Base-by-base conservation (phyloP, 2,888 invertebrate genomes). In the Lasioglossum calceatum region DNA sequence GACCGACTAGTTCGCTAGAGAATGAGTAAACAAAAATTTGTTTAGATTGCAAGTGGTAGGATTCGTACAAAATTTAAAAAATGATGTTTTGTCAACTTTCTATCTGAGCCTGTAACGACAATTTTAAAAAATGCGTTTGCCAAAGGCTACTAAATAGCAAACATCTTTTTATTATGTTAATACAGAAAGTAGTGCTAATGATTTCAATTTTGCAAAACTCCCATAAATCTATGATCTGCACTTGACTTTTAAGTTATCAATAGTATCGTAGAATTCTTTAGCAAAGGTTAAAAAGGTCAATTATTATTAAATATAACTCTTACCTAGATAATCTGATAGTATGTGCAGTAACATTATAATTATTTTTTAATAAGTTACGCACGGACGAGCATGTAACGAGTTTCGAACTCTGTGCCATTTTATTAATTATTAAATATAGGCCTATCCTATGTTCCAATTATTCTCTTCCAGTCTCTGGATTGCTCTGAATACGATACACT, bases 401-500 rank as follows among this genome's bases (percentile, higher is more conserved):
- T 79, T 91, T 92, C n/a, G 89, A 87, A 76, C 87, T 91, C 79
- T 92, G 93, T 44, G 93, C 91, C 93, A 93, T 93, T 79, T 83
- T 91, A 67, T 32, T 74, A 75, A 50, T 23, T 36, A 54, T 58
- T 44, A 36, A 58, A 58, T 64, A 16, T 58, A 27, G 4, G 2
- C 16, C 8, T 47, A n/a, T 50, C 27, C n/a, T 50, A 76, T 14
- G 19, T 54, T 16, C 16, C 39, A 76, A 81, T 64, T 23, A 23
- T 58, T 61, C 72, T 77, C n/a, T 32, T 64, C 71, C 80, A 85
- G 16, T 58, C 14, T 19, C 71, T 75, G 50, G 71, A 12, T 39
- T 32, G 1, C 16, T 23, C 75, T 75, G 50, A 71, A 84, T 39
- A 16, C 36, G 32, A 32, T 32, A 32, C 1, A 74, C 64, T 44